Evolutionary conservation across 2,888 invertebrate genomes (phyloP).

Genomic region (Tinea pellionella): DNA sequence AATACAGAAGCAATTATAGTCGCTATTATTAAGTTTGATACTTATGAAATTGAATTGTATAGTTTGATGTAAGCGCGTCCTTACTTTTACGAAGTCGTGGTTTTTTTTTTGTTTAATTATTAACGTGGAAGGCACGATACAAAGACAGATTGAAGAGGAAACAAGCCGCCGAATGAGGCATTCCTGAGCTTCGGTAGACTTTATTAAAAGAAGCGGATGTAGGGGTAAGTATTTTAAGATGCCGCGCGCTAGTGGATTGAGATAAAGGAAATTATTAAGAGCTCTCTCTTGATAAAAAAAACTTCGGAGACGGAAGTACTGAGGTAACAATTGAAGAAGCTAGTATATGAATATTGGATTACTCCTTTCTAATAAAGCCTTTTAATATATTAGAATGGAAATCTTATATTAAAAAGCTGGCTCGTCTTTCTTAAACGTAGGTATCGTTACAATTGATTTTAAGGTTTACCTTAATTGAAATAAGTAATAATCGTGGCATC

Average conservation of each 20-base stretch:
- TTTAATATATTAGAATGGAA: no score
- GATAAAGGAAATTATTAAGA: slow-evolving; percentile 69
- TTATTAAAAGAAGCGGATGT: slow-evolving; percentile 69
- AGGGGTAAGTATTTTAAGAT: slow-evolving; percentile 68
- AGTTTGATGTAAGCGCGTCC: slow-evolving; percentile 34
- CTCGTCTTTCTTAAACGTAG: slow-evolving; percentile 9
- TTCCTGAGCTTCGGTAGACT: slow-evolving; percentile 56
- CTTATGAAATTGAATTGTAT: slow-evolving; percentile 53
- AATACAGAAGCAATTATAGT: slow-evolving; percentile 54
- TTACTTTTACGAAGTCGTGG: slow-evolving; percentile 48
- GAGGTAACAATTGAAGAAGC: slow-evolving; percentile 14
- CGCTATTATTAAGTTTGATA: slow-evolving; percentile 62
- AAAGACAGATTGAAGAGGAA: slow-evolving; percentile 48
- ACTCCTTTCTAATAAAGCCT: not conserved
- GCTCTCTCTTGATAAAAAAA: slow-evolving; percentile 49
- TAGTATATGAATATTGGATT: not conserved
- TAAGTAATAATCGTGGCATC: slow-evolving; percentile 27
- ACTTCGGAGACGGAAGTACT: slow-evolving; percentile 53
- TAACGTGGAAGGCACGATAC: slow-evolving; percentile 48
- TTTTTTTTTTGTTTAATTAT: slow-evolving; percentile 55
- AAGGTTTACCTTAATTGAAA: slow-evolving; percentile 34
- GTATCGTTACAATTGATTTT: slow-evolving; percentile 42
- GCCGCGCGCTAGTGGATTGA: slow-evolving; percentile 58
- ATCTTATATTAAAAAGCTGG: no score
- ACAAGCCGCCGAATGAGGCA: slow-evolving; percentile 45